These are phyloP conservation scores for Sula dactylatra DNA, from an alignment of 2,113 vertebrate genomes.

Conservation along the genomic window DNA sequence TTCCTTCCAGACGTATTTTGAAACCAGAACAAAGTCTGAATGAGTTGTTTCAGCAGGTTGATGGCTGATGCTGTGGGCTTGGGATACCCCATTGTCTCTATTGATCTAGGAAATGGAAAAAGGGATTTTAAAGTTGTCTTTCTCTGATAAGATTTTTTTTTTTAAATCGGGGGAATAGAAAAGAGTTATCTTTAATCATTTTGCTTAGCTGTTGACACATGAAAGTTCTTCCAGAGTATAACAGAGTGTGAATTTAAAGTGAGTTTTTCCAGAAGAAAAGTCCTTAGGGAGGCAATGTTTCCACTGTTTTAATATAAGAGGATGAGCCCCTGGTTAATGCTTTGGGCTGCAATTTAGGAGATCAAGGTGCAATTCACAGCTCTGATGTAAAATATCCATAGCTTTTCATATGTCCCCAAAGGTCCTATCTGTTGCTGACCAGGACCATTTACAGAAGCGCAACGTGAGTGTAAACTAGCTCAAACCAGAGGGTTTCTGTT, in stretches of 20 bases:
- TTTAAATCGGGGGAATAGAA: background rate
- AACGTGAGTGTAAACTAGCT: background rate
- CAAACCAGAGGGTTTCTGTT: background rate
- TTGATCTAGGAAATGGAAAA: slow-evolving; percentile 43
- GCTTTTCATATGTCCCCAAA: background rate
- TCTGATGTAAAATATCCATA: background rate
- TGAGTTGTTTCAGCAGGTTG: background rate
- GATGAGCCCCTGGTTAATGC: background rate
- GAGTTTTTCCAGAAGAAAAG: slow-evolving; percentile 5
- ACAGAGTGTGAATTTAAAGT: background rate
- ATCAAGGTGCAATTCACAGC: slow-evolving; percentile 30
- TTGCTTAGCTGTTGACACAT: slow-evolving; percentile 19
- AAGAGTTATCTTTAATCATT: slow-evolving; percentile 19
- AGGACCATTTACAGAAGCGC: background rate
- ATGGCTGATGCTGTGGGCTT: background rate
- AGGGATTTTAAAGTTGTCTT: slow-evolving; percentile 14
- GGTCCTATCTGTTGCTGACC: background rate
- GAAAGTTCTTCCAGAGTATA: background rate
- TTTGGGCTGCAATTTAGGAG: slow-evolving; percentile 38
- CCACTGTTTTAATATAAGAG: slow-evolving; percentile 8
- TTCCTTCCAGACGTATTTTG: slow-evolving; percentile 5
- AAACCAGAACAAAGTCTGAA: background rate
- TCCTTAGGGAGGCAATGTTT: background rate
- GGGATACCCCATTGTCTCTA: background rate
- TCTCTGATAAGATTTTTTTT: background rate